These are phyloP conservation scores for Bucco capensis DNA, from an alignment of 2,113 vertebrate genomes.

Conservation along the genomic window DNA sequence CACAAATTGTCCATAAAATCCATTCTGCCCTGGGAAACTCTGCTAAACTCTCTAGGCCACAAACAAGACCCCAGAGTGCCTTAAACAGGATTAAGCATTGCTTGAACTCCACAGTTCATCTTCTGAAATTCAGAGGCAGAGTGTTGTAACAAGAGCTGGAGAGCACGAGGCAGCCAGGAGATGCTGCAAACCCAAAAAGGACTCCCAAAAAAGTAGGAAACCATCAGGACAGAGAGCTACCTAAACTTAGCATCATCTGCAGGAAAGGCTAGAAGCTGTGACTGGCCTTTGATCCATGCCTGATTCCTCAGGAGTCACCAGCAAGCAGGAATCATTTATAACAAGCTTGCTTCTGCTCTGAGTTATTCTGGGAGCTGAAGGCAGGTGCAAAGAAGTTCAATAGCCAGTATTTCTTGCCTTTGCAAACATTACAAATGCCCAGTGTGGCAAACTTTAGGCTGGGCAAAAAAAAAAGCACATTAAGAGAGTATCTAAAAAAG, in stretches of 20 bases:
- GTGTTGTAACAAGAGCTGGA: neutral
- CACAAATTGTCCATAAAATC: neutral
- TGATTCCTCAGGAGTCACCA: neutral
- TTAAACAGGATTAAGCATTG: neutral
- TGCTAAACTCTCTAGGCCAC: neutral
- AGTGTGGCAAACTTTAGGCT: neutral
- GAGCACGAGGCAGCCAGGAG: neutral
- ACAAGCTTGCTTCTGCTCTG: neutral
- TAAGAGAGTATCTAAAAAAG: neutral
- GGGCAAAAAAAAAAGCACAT: neutral
- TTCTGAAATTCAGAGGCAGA: neutral
- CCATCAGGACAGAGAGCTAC: neutral
- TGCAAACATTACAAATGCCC: neutral
- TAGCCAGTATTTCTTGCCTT: neutral
- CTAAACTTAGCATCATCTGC: neutral
- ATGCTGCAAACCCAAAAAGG: neutral
- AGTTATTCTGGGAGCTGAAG: conserved; percentile 21
- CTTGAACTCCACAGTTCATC: neutral
- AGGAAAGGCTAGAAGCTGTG: neutral
- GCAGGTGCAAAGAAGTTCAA: conserved; percentile 23
- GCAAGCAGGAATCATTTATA: conserved; percentile 20
- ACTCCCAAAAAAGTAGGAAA: neutral
- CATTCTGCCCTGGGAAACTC: neutral
- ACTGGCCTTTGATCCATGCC: neutral
- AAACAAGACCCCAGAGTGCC: neutral